Evolutionary conservation across 2,888 invertebrate species (phyloP), one percentile per base, ranked within the genome.

Genomic region (Ryuthela nishihirai): DNA sequence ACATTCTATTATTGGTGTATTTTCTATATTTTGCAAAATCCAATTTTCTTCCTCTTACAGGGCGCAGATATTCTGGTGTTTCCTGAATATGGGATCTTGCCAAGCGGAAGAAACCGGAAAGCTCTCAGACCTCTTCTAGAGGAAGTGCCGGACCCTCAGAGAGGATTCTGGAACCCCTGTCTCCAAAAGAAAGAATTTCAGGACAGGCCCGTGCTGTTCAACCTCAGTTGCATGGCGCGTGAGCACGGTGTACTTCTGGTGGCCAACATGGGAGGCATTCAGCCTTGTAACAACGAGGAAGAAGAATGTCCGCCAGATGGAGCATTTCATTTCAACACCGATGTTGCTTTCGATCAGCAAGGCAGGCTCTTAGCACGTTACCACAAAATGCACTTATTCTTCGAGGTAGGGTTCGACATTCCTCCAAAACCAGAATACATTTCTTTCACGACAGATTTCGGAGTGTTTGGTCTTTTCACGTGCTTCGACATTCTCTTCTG

Each of bases 401-500:
- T 68, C 5, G 79, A 79, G 64, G 60, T 64, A 1, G 73, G 74
- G 6, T 76, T 78, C 64, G 78, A 82, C 64, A 73, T 49, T 1
- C 70, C 73, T 0, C 47, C 60, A 7, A 53, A 70, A 29, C 75
- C 82, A 0, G 83, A 85, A 41, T 65, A 81, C 1, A 79, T 81
- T 0, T 72, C 79, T 6, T 88, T 89, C 68, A 73, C 72, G 3
- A 85, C 88, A 0, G 88, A 88, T 72, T 88, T 88, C 69, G 83
- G 83, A 0, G 82, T 79, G 7, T 88, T 90, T 70, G 90, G 89
- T 0, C 81, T 85, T 65, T 85, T 87, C 71, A 83, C 84, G 40
- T 91, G 91, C 73, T 91, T 90, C 70, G 91, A 92, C 70, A 80
- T 91, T 10, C 72, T 88, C 65, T 90, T 86, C 75, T 79, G 83